Conservation (phyloP, 1,140 invertebrate species). For the Drosophila nannoptera region DNA sequence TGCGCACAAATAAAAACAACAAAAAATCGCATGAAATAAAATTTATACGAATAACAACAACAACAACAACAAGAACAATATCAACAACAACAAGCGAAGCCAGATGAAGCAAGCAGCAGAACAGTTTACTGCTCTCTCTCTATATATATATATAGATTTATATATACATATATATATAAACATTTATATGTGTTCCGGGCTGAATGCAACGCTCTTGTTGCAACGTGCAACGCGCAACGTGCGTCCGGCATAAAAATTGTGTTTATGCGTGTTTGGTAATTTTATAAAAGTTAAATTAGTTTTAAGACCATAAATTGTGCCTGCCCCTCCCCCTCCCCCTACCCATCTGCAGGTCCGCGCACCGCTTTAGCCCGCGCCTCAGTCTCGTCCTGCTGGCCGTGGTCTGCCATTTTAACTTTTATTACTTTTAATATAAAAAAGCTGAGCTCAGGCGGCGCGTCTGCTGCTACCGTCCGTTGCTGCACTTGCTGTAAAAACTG, state of each 20-base stretch:
- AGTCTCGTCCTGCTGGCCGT: neutral
- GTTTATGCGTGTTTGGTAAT: constrained; percentile 77
- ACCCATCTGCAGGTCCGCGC: no score
- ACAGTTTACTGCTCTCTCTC: constrained; percentile 62
- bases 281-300: constrained; percentile 78
- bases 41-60: constrained; percentile 76
- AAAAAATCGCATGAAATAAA: constrained; percentile 71
- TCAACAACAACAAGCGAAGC: constrained; percentile 33
- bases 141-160: constrained; percentile 4
- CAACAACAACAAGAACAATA: constrained; percentile 46
- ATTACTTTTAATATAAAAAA: constrained; percentile 78
- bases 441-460: constrained; percentile 31
- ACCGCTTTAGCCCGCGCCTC: no score
- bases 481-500: constrained; percentile 69
- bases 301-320: constrained; percentile 75
- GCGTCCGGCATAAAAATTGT: constrained; percentile 76
- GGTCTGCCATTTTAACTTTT: constrained; percentile 71
- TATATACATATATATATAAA: constrained; percentile 15
- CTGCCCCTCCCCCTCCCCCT: constrained; percentile 2
- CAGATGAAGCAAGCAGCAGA: constrained; percentile 28
- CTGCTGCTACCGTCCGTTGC: constrained; percentile 18
- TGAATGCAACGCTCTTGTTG: constrained; percentile 35
- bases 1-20: constrained; percentile 52
- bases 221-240: constrained; percentile 48
- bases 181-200: constrained; percentile 21